Evolutionary conservation across 2,888 invertebrate species (phyloP), one percentile per base, ranked within the genome.

Genomic region (Sthenelais limicola): DNA sequence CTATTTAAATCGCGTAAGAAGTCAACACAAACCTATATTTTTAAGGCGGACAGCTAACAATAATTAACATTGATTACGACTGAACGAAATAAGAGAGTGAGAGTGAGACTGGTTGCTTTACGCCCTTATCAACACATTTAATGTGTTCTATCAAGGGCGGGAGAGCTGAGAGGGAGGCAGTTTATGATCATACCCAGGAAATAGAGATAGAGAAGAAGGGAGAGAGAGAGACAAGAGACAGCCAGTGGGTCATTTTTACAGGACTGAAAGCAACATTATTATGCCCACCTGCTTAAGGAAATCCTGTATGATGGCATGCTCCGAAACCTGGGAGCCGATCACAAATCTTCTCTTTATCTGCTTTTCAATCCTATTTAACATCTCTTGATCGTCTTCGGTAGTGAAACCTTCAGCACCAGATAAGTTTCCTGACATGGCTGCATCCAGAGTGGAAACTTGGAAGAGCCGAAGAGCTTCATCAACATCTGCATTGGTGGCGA

Each of bases 331-430:
- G 0, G 96, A 94, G n/a, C 98, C 98, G 77, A 98, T 85, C 24
- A 88, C 85, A 78, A 98, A 97, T 73, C 98, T 91, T 71, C 94
- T 91, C 89, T 98, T 98, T 73, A 99, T 87, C 87, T 98, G 98
- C 83, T 93, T 95, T 87, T 99, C 99, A 77, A 99, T 93, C 5
- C 95, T 92, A 49, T 91, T 91, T 43, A 99, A 86, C 87, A 93
- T 92, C 84, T 98, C 97, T 82, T 95, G 95, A 87, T 99, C 98
- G 87, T 96, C 96, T 81, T 95, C 94, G 0, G 95, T 92, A 0
- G 97, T 97, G 86, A 98, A 99, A 9, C 98, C 99, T 90, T 99
- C 98, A n/a, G 94, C 96, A 56, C 96, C 97, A 74, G 96, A 92
- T 71, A 99, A 90, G 82, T 92, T 93, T 52, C 98, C 99, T 0